Evolutionary conservation across 2,888 invertebrate species (phyloP).

Genomic region (Yponomeuta sedellus): DNA sequence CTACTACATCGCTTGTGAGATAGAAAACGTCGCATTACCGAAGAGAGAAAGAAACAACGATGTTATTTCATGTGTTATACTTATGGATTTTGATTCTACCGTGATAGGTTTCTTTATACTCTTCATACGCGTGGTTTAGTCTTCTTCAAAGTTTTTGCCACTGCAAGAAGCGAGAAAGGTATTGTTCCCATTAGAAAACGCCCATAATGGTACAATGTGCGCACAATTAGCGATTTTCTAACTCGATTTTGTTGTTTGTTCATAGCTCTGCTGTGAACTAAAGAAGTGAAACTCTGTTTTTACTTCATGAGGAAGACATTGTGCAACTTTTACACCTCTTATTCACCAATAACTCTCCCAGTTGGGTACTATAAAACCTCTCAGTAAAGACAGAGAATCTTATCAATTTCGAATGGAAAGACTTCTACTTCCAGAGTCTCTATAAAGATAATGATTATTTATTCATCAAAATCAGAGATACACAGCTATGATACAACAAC

Average conservation of each 20-base stretch:
- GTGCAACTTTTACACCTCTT: background rate
- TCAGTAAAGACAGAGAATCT: no score
- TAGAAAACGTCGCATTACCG: no score
- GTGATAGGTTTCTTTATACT: constrained; percentile 17
- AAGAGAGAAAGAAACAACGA: background rate
- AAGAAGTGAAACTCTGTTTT: background rate
- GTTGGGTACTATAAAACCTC: no score
- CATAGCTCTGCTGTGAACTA: background rate
- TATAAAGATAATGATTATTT: no score
- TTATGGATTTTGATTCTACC: background rate
- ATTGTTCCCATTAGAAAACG: constrained; percentile 32
- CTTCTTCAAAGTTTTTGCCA: constrained; percentile 11
- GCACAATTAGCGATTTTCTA: background rate
- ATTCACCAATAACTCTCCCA: no score
- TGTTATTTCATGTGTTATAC: no score
- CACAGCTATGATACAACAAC: no score
- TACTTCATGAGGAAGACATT: background rate
- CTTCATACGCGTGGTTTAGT: background rate
- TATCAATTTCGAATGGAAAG: no score
- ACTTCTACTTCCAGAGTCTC: no score
- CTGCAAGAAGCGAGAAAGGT: constrained; percentile 24
- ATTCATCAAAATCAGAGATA: no score
- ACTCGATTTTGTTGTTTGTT: background rate
- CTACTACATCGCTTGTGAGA: background rate
- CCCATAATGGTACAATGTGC: constrained; percentile 5